Percentiles rank a stretch among this genome's conserved stretches.
Evolutionary conservation across 2,797 vertebrate genomes (phyloP).

Genomic region (Podarcis siculus): DNA sequence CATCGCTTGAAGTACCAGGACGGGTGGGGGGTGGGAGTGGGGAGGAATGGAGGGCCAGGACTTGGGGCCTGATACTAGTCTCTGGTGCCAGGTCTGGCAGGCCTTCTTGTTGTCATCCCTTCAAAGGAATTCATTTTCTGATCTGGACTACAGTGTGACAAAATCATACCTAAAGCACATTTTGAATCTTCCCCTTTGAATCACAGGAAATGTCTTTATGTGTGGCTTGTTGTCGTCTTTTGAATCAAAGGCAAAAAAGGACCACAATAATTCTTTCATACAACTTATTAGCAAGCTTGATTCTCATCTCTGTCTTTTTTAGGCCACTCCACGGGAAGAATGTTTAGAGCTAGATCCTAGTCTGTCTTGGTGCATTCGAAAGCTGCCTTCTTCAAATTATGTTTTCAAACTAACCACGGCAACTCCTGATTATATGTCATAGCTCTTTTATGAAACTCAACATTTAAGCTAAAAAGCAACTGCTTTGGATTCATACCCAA

Average conservation of each 20-base stretch:
- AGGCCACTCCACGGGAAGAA: not conserved
- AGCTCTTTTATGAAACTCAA: not conserved
- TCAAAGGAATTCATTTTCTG: not conserved
- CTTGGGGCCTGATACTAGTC: not conserved
- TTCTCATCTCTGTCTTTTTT: not conserved
- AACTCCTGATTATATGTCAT: not conserved
- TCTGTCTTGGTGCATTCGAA: not conserved
- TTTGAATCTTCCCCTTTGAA: not conserved
- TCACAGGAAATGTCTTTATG: not conserved
- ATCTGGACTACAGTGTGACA: not conserved
- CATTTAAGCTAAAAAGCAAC: not conserved
- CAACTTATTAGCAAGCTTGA: not conserved
- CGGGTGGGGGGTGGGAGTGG: too few relatives aligned
- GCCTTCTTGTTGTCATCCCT: not conserved
- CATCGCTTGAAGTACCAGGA: not conserved
- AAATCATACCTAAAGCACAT: not conserved
- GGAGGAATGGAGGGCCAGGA: too few relatives aligned
- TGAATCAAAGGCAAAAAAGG: constrained; percentile 13
- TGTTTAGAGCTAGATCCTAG: not conserved
- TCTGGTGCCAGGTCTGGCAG: not conserved
- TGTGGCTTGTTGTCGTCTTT: not conserved
- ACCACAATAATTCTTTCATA: not conserved
- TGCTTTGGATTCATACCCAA: constrained; percentile 11
- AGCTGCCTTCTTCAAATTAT: constrained; percentile 5
- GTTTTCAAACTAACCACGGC: not conserved